Evolutionary conservation across 2,888 invertebrate species (phyloP), one percentile per base, ranked within the genome.

Genomic region (Cyclophora albipunctata): DNA sequence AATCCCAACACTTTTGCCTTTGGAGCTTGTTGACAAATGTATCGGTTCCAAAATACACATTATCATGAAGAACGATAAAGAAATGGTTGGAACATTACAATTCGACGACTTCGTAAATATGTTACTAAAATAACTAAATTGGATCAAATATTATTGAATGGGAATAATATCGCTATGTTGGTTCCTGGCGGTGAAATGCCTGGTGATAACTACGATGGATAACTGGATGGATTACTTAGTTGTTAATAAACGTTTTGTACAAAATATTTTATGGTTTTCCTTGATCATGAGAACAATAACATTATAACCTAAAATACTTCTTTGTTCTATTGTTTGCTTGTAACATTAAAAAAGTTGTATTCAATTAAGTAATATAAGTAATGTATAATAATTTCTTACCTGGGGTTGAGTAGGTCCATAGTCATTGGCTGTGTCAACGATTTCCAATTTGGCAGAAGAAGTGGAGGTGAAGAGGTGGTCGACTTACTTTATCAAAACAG

Each of bases 11-110:
- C 89, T 98, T 52, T 87, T 98, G 57, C 97, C 98, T 33, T 85
- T 98, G 48, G 99, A 99, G 83, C 88, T 99, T 66, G 98, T 99
- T 34, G 99, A 99, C 80, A 99, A 99, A 90, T 99, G 99, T 81
- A 99, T 99, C 74, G 99, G 99, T 40, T 99, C 99, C 0, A 91
- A 98, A 58, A 99, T 99, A 69, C 99, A 99, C 81, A 99, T 99
- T 34, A 98, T 99, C 57, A 99, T 99, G 99, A 99, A 99, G 85
- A 98, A 98, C 79, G 99, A 99, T 78, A 99, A 98, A 84, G 99
- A 99, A 91, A 98, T 99, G 81, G 98, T 99, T 6, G 99, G 99
- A 55, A 99, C 98, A 0, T 82, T 99, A 47, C 91, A 98, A 59
- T 99, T 99, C 79, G 99, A 99, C 81, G 98, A 98, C 81, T 99